Conservation (phyloP, 2,888 invertebrate species). For the Cheilosia pagana region DNA sequence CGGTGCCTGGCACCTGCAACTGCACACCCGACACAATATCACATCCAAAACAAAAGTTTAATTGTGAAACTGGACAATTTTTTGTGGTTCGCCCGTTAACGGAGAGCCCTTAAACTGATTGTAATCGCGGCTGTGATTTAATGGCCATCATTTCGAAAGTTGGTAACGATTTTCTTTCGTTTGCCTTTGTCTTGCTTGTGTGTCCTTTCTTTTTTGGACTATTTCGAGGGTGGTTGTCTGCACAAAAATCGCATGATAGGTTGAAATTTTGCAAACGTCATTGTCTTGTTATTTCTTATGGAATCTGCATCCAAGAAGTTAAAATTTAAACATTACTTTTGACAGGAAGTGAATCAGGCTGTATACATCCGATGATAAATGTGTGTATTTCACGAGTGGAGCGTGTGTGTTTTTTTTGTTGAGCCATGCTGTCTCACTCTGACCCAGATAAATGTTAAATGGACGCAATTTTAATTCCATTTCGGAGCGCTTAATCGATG, state of each 20-base stretch:
- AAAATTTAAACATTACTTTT: slow-evolving; percentile 53
- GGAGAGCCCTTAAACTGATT: slow-evolving; percentile 71
- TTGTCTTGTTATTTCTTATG: slow-evolving; percentile 66
- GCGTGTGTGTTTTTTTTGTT: slow-evolving; percentile 12
- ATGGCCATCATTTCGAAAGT: slow-evolving; percentile 74
- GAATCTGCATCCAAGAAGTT: slow-evolving; percentile 70
- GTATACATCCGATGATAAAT: slow-evolving; percentile 66
- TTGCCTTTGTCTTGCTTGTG: slow-evolving; percentile 12
- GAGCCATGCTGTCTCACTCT: slow-evolving; percentile 29
- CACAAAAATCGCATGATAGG: slow-evolving; percentile 68
- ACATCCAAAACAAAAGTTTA: slow-evolving; percentile 59
- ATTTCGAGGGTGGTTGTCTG: slow-evolving; percentile 6
- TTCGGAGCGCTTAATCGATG: slow-evolving; percentile 62
- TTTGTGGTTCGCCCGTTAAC: slow-evolving; percentile 71
- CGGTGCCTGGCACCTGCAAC: slow-evolving; percentile 67
- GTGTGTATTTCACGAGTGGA: slow-evolving; percentile 64
- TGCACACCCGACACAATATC: slow-evolving; percentile 40
- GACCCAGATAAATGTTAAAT: slow-evolving; percentile 58
- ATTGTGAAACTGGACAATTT: slow-evolving; percentile 73
- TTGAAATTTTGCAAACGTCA: slow-evolving; percentile 56
- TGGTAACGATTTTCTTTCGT: slow-evolving; percentile 24
- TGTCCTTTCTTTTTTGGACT: slow-evolving; percentile 20
- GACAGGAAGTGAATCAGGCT: slow-evolving; percentile 51
- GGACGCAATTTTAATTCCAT: slow-evolving; percentile 63
- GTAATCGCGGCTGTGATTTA: slow-evolving; percentile 75